Evolutionary conservation across 2,797 vertebrate species (phyloP).

Genomic region (Ciconia nigra): DNA sequence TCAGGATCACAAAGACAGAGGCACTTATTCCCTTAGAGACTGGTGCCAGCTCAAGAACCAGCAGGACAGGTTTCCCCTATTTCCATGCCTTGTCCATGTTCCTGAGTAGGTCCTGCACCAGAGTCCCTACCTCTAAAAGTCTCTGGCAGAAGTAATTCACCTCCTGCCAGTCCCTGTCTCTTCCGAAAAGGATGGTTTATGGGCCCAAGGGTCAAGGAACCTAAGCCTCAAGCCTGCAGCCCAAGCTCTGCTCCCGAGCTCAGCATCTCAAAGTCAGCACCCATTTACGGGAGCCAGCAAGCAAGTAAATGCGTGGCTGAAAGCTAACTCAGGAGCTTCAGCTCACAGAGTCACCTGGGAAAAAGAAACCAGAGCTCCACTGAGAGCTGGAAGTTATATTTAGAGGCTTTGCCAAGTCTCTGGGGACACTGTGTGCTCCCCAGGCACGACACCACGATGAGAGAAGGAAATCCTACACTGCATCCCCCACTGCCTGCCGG

Average conservation of each 20-base stretch:
- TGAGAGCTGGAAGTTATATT: not conserved
- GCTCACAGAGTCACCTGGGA: not conserved
- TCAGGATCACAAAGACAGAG: not conserved
- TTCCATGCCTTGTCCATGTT: not conserved
- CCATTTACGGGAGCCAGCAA: not conserved
- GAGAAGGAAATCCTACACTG: not conserved
- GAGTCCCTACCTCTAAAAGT: not conserved
- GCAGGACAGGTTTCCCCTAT: constrained; percentile 14
- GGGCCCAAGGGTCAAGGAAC: not conserved
- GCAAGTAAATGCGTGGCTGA: fast-evolving
- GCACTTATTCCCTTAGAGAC: not conserved
- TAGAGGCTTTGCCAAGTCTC: not conserved
- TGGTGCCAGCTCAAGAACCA: constrained; percentile 34
- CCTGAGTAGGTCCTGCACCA: not conserved
- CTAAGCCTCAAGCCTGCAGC: not conserved
- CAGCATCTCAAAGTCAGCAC: not conserved
- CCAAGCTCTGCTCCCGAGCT: not conserved
- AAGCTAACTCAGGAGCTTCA: not conserved
- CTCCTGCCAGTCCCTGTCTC: not conserved
- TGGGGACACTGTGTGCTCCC: not conserved
- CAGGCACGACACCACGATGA: not conserved
- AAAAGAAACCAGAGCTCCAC: constrained; percentile 20
- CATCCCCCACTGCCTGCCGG: not conserved
- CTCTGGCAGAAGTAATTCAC: not conserved
- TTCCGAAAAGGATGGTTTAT: not conserved